Evolutionary conservation across 2,888 invertebrate species (phyloP).

Genomic region (Drosophila anomalipes): DNA sequence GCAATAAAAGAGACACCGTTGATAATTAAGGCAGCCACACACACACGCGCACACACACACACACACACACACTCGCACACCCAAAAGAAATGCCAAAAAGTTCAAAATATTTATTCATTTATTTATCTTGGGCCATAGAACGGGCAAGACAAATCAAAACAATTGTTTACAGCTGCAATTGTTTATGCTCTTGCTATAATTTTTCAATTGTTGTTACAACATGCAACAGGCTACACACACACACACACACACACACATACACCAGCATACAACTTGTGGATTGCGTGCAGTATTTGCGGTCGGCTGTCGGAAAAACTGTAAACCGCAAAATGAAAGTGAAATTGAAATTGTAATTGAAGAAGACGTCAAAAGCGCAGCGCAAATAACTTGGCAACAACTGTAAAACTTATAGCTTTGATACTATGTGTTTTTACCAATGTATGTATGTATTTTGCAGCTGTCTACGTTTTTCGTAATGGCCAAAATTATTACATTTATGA

Average conservation of each 20-base stretch:
- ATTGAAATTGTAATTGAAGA: constrained; percentile 78
- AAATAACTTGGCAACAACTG: constrained; percentile 25
- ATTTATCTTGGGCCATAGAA: constrained; percentile 50
- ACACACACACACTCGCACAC: background rate
- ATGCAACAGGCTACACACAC: constrained; percentile 46
- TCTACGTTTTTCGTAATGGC: constrained; percentile 43
- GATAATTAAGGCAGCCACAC: constrained; percentile 19
- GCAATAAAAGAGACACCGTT: constrained; percentile 36
- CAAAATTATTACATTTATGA: constrained; percentile 45
- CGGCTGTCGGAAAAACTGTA: constrained; percentile 71
- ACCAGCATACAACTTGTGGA: constrained; percentile 39
- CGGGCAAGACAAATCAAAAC: constrained; percentile 21
- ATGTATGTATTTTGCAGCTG: constrained; percentile 33
- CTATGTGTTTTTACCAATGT: background rate
- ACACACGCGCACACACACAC: background rate
- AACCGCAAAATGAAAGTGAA: constrained; percentile 77
- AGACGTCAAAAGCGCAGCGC: constrained; percentile 64
- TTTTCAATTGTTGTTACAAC: constrained; percentile 75
- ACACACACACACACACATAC: constrained; percentile 26
- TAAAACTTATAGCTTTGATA: constrained; percentile 12
- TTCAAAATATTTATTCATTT: constrained; percentile 34
- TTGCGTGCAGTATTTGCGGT: constrained; percentile 72
- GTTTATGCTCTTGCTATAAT: constrained; percentile 67
- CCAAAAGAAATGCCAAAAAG: constrained; percentile 25
- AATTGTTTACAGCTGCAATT: constrained; percentile 55